Base-by-base conservation (phyloP, 2,113 vertebrate species). In the Phyllostomus hastatus region DNA sequence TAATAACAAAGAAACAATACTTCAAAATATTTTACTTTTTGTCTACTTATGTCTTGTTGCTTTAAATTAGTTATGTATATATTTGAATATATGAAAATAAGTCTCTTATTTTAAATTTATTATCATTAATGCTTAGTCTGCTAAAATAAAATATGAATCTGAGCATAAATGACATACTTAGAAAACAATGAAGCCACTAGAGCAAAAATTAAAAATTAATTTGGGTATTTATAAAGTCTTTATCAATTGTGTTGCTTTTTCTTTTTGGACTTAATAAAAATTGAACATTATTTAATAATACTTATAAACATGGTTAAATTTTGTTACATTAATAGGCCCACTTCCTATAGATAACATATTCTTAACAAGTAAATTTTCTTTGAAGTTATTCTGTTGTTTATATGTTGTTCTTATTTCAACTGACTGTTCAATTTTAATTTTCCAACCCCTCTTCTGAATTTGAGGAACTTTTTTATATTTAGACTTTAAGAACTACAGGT, bases 11-110 rank as follows among this genome's bases (percentile, higher is more conserved):
- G 46, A 96, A 95, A 38, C 14, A 88, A 80, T 22, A 94, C n/a
- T 92, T 97, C 79, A 69, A 81, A 96, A 96, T 90, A 41, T 64
- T 92, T 88, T 80, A 92, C 67, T 93, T 97, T 91, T 38, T 90
- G 26, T 89, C 83, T 92, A 67, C 35, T 43, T 31, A 85, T 0
- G 0, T 89, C 83, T 69, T 97, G 88, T 66, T 87, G 35, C 97
- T 5, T 59, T 93, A 92, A 88, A 84, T 80, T 95, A 97, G 64
- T 94, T 97, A 54, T 6, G 94, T 87, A 69, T 86, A 75, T 81
- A 93, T 76, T 70, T 94, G 48, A 82, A 80, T 66, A 59, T 52
- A 83, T 89, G 61, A n/a, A 26, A 35, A 50, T 79, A 78, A 67
- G 78, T 90, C 16, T 94, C 35, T 91, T 80, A 5, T 6, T 54